Evolutionary conservation across 2,888 invertebrate species (phyloP).

Genomic region (Electrophaes corylata): DNA sequence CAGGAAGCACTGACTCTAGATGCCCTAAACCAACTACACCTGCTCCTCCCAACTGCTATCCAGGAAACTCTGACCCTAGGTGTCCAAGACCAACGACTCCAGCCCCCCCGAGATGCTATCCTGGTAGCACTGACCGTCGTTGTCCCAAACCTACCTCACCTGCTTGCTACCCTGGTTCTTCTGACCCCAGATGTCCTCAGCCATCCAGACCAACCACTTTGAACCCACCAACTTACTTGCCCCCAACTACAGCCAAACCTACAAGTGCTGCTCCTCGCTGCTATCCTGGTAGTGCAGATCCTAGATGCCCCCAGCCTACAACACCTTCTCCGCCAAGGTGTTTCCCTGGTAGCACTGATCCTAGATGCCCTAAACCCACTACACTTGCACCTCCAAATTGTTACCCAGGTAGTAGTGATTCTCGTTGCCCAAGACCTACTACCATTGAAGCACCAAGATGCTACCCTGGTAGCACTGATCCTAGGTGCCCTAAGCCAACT

Average conservation of each 20-base stretch:
- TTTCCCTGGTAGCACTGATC: slow-evolving; percentile 59
- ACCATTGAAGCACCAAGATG: slow-evolving; percentile 40
- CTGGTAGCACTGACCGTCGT: slow-evolving; percentile 41
- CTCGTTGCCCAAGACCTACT: slow-evolving; percentile 43
- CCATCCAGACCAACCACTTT: slow-evolving; percentile 12
- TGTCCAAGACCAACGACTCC: slow-evolving; percentile 47
- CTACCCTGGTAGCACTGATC: slow-evolving; percentile 47
- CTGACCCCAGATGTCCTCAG: slow-evolving; percentile 46
- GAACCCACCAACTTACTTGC: slow-evolving; percentile 20
- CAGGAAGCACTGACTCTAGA: slow-evolving; percentile 52
- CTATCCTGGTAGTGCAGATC: slow-evolving; percentile 50
- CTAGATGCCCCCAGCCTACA: slow-evolving; percentile 48
- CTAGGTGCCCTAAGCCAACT: slow-evolving; percentile 45
- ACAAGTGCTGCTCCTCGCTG: slow-evolving; percentile 44
- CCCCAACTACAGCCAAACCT: slow-evolving; percentile 23
- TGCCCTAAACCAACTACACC: slow-evolving; percentile 36
- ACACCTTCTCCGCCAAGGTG: slow-evolving; percentile 46
- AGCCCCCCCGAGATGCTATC: slow-evolving; percentile 41
- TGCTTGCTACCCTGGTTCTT: slow-evolving; percentile 43
- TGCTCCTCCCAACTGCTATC: slow-evolving; percentile 16
- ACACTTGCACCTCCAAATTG: slow-evolving; percentile 36
- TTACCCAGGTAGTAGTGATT: slow-evolving; percentile 38
- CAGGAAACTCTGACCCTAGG: slow-evolving; percentile 42
- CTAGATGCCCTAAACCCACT: slow-evolving; percentile 57
- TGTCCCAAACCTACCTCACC: slow-evolving; percentile 49